phyloP scores from a whole-genome alignment of 2,797 vertebrate species.

The Hemitrygon akajei region DNA sequence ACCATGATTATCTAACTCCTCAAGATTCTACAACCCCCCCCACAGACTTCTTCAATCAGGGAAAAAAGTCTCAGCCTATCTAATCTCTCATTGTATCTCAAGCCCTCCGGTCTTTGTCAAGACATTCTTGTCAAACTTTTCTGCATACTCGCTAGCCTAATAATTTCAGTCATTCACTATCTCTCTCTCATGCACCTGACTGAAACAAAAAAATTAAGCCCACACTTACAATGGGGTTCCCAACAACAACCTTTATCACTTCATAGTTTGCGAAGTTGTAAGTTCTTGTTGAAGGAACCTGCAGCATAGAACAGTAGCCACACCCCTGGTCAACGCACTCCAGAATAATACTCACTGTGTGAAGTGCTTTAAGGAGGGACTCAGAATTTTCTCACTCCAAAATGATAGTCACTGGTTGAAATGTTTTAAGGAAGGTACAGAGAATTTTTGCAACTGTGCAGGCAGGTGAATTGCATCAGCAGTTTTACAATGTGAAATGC shows the following conservation, averaged over 20 bases:
- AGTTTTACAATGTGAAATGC: neutral
- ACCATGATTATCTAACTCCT: too few species aligned
- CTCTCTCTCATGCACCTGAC: too few species aligned
- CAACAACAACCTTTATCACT: neutral
- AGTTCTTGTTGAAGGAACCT: neutral
- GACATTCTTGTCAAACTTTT: too few species aligned
- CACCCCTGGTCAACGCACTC: neutral
- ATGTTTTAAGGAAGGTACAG: neutral
- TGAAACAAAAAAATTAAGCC: neutral
- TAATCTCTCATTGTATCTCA: too few species aligned
- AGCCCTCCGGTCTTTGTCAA: too few species aligned
- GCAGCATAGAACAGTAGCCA: neutral
- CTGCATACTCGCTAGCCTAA: too few species aligned
- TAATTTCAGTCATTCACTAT: too few species aligned
- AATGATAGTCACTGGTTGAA: neutral
- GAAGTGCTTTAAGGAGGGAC: neutral
- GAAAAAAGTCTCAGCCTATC: too few species aligned
- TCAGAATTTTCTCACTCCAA: neutral
- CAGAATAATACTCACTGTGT: neutral
- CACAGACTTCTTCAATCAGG: too few species aligned
- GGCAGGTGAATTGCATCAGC: neutral
- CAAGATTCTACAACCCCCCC: too few species aligned
- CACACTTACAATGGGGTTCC: neutral
- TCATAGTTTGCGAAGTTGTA: neutral
- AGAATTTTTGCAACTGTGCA: neutral